These are phyloP conservation scores for Nothocercus nigrocapillus DNA, from an alignment of 2,113 vertebrate genomes.

Conservation along the genomic window DNA sequence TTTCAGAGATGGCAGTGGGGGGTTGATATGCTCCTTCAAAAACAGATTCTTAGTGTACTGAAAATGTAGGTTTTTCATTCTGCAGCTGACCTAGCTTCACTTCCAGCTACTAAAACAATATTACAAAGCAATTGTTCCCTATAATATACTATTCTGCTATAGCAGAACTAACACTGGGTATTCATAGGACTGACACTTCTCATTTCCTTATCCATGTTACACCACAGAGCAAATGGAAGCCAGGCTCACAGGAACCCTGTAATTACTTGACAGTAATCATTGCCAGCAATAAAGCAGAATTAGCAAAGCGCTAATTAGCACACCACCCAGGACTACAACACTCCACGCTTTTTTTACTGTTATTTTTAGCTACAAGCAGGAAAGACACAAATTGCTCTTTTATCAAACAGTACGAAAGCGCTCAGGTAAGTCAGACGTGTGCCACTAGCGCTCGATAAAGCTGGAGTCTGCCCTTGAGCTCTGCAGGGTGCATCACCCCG, in stretches of 20 bases:
- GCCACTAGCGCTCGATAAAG: not conserved
- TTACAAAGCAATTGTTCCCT: not conserved
- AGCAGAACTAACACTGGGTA: conserved; percentile 17
- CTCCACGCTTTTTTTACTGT: not conserved
- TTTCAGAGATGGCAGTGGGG: not conserved
- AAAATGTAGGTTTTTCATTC: conserved; percentile 42
- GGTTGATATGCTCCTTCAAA: not conserved
- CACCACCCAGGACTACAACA: conserved; percentile 3
- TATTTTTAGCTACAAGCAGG: conserved; percentile 38
- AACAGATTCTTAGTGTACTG: not conserved
- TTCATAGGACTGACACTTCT: conserved; percentile 1
- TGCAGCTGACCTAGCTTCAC: not conserved
- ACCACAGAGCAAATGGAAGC: not conserved
- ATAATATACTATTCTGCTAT: not conserved
- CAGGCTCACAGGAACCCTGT: not conserved
- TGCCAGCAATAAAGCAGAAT: conserved; percentile 32
- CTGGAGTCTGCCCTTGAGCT: not conserved
- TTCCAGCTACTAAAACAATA: conserved; percentile 31
- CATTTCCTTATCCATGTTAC: conserved; percentile 7
- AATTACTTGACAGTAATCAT: conserved; percentile 29
- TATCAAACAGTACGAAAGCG: not conserved
- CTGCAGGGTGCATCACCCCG: not conserved
- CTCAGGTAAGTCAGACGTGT: not conserved
- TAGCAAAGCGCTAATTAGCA: conserved; percentile 37
- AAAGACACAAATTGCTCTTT: conserved; percentile 2